Evolutionary conservation across 1,140 invertebrate genomes (phyloP).

Genomic region (Prorops nasuta): DNA sequence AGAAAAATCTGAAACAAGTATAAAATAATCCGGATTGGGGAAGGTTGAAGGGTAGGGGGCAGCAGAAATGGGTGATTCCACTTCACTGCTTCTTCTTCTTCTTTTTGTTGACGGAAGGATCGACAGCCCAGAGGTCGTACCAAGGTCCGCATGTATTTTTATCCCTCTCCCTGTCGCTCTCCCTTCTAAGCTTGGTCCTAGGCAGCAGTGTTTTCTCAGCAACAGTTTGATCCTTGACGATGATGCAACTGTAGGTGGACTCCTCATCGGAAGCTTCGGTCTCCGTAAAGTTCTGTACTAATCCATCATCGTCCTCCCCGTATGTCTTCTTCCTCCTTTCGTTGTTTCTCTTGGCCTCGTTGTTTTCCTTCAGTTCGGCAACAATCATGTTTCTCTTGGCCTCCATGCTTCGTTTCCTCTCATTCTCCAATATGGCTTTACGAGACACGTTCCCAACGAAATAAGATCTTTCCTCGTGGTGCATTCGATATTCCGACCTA

Average conservation of each 20-base stretch:
- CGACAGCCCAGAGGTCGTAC: constrained; percentile 82
- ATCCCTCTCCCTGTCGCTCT: constrained; percentile 49
- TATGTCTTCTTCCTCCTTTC: constrained; percentile 58
- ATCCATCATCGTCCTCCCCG: constrained; percentile 56
- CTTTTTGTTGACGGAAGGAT: constrained; percentile 57
- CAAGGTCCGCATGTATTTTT: constrained; percentile 79
- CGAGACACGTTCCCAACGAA: constrained; percentile 54
- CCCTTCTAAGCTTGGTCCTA: constrained; percentile 67
- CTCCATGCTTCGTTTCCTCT: constrained; percentile 60
- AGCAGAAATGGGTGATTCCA: no score
- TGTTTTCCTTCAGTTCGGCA: constrained; percentile 49
- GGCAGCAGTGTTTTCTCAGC: constrained; percentile 66
- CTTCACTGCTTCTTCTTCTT: constrained; percentile 48
- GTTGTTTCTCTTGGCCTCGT: constrained; percentile 58
- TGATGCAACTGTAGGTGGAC: constrained; percentile 62
- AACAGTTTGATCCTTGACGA: constrained; percentile 52
- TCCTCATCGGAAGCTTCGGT: constrained; percentile 62
- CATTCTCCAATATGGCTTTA: constrained; percentile 57
- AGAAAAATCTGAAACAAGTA: no score
- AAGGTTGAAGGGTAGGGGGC: no score
- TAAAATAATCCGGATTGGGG: no score
- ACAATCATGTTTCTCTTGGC: constrained; percentile 51
- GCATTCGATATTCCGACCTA: constrained; percentile 56
- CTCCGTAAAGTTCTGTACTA: constrained; percentile 50
- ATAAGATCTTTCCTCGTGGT: constrained; percentile 52